These are phyloP conservation scores for Zhuqinia jingwanae DNA, from an alignment of 2,888 invertebrate genomes.

Conservation along the genomic window DNA sequence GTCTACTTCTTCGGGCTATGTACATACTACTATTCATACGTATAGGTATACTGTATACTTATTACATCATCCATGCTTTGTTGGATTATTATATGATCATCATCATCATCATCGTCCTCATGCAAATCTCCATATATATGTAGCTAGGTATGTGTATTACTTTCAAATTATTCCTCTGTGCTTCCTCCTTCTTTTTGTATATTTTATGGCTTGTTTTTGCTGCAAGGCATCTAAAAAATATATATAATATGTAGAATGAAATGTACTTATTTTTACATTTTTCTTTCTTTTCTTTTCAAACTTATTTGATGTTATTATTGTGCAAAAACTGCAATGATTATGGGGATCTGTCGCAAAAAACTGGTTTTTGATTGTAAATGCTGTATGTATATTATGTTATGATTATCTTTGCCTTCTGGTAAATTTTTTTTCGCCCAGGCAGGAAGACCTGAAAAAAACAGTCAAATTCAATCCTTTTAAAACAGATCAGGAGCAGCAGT, in stretches of 20 bases:
- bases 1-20: constrained; percentile 41
- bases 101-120: neutral
- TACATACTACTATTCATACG: too few species aligned
- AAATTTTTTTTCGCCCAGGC: too few species aligned
- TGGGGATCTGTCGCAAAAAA: constrained; percentile 43
- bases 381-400: neutral
- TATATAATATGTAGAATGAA: neutral
- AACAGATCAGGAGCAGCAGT: too few species aligned
- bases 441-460: too few species aligned
- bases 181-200: constrained; percentile 41
- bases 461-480: too few species aligned
- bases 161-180: neutral
- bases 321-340: neutral
- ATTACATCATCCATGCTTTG: neutral
- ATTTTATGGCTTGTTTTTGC: constrained; percentile 47
- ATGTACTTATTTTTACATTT: neutral
- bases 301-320: constrained; percentile 19
- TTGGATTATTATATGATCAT: neutral
- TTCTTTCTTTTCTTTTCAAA: neutral
- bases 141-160: too few species aligned
- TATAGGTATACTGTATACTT: too few species aligned
- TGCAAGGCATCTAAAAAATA: constrained; percentile 32
- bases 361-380: constrained; percentile 21
- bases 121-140: neutral
- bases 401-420: neutral